Evolutionary conservation across 2,797 vertebrate species (phyloP).

Genomic region (Morus bassanus): DNA sequence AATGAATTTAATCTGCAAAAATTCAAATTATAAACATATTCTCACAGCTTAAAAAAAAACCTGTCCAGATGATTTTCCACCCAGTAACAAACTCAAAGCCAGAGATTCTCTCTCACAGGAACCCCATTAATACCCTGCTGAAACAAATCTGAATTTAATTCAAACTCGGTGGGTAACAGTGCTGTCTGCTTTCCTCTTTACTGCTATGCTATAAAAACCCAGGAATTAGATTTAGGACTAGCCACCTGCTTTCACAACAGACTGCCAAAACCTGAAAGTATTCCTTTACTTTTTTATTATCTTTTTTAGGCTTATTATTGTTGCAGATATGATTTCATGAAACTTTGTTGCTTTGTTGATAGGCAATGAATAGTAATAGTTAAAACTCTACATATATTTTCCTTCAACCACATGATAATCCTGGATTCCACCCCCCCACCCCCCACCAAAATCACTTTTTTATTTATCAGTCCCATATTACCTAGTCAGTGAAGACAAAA

Average conservation of each 20-base stretch:
- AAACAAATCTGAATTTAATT: conserved; percentile 73
- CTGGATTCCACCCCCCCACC: background rate
- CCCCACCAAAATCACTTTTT: background rate
- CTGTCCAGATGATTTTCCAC: conserved; percentile 1
- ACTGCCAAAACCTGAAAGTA: conserved; percentile 17
- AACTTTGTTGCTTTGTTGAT: background rate
- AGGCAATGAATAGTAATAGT: background rate
- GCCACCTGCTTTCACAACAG: conserved; percentile 52
- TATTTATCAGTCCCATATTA: background rate
- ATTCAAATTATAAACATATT: background rate
- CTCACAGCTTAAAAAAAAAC: background rate
- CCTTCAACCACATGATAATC: accelerated
- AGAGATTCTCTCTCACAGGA: background rate
- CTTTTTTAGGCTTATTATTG: background rate
- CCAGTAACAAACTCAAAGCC: background rate
- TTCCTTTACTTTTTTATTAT: background rate
- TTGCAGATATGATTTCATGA: background rate
- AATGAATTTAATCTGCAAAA: background rate
- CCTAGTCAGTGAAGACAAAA: background rate
- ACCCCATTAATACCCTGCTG: conserved; percentile 63
- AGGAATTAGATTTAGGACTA: conserved; percentile 39
- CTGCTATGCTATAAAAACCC: conserved; percentile 20
- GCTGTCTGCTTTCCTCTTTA: conserved; percentile 26
- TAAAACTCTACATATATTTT: background rate
- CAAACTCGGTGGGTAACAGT: conserved; percentile 37